These are phyloP conservation scores for Tautogolabrus adspersus DNA, from an alignment of 2,113 vertebrate genomes.

Conservation along the genomic window DNA sequence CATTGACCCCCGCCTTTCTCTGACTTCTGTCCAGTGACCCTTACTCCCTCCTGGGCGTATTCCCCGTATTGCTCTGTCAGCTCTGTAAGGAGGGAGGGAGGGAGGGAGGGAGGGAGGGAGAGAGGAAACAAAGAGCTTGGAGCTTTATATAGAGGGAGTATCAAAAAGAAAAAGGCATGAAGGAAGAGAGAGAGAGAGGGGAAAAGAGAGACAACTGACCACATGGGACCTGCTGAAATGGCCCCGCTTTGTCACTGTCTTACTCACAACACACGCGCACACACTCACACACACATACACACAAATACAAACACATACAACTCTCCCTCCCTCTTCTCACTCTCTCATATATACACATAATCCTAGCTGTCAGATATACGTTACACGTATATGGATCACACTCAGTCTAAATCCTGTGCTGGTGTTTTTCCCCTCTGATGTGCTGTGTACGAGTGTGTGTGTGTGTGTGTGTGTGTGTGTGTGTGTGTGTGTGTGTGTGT, in stretches of 20 bases:
- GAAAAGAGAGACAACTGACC: slow-evolving; percentile 44
- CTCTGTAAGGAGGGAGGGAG: neutral
- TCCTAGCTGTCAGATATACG: slow-evolving; percentile 72
- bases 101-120: neutral
- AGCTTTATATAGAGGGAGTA: neutral
- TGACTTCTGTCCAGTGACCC: slow-evolving; percentile 43
- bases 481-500: slow-evolving; percentile 19
- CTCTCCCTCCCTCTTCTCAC: neutral
- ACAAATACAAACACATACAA: slow-evolving; percentile 12
- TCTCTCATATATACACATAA: slow-evolving; percentile 66
- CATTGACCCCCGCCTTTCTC: slow-evolving; percentile 15
- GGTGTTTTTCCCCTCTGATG: slow-evolving; percentile 44
- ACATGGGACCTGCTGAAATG: slow-evolving; percentile 60
- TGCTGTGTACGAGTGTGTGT: slow-evolving; percentile 12
- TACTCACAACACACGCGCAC: slow-evolving; percentile 6
- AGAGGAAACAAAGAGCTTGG: neutral
- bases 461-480: slow-evolving; percentile 31
- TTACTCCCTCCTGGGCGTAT: slow-evolving; percentile 21
- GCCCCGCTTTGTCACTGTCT: slow-evolving; percentile 73
- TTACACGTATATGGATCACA: slow-evolving; percentile 71
- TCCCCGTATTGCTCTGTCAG: slow-evolving; percentile 43
- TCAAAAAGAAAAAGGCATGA: slow-evolving; percentile 15
- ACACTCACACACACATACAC: slow-evolving; percentile 10
- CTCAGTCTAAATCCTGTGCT: slow-evolving; percentile 62
- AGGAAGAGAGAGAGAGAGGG: neutral